Conservation (phyloP, 2,797 vertebrate species). For the Alca torda region DNA sequence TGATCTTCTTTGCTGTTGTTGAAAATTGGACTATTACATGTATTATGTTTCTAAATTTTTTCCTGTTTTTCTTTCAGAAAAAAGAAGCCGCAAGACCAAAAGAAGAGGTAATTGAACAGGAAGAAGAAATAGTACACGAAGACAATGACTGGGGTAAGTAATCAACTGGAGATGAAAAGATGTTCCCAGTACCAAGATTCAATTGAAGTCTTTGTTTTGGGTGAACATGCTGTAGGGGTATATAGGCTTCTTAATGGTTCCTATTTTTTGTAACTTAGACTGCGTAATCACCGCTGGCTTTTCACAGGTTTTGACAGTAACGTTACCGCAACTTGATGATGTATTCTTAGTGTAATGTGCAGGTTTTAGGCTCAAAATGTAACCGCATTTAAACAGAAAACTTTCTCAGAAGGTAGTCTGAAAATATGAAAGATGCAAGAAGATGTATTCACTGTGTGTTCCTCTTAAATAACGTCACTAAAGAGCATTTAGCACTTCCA, state of each 20-base stretch:
- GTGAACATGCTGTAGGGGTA: neutral
- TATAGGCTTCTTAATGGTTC: neutral
- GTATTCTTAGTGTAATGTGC: neutral
- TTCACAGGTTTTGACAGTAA: neutral
- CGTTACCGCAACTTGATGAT: neutral
- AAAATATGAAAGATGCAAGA: neutral
- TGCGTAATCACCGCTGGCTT: neutral
- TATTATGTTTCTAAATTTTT: neutral
- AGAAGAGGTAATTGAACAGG: constrained; percentile 75
- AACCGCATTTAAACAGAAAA: neutral
- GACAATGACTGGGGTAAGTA: constrained; percentile 93
- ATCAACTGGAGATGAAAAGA: neutral
- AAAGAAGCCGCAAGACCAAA: constrained; percentile 83
- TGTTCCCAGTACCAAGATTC: neutral
- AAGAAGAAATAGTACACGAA: constrained; percentile 87
- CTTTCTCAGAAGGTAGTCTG: neutral
- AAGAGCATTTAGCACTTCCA: neutral
- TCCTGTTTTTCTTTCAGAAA: constrained; percentile 74
- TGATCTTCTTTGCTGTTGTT: neutral
- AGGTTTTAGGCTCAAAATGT: neutral
- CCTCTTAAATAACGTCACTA: neutral
- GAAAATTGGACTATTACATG: neutral
- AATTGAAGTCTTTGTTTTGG: neutral
- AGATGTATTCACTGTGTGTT: neutral
- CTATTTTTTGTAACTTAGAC: neutral